Evolutionary conservation across 2,797 vertebrate species (phyloP), one percentile per base, ranked within the genome.

Genomic region (Synaphobranchus kaupii): DNA sequence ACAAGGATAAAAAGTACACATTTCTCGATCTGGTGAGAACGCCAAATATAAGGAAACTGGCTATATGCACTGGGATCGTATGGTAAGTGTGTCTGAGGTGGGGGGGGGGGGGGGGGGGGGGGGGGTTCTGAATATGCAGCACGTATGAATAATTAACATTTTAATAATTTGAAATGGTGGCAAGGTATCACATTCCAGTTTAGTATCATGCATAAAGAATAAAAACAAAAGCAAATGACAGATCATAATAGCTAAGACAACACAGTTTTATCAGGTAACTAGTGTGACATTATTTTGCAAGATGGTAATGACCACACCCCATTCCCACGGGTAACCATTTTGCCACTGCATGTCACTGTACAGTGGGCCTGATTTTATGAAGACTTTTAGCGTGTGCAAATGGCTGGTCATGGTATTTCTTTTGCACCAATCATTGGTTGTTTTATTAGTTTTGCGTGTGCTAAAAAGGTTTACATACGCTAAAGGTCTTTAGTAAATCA

Each of bases 1-100:
- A 88, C 0, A 76, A 88, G 34, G 78, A 85, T 3, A 92, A 44
- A 66, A 97, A 39, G 83, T 97, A 96, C 54, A 96, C 95, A 0
- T 98, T 97, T 90, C 90, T 97, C 25, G 92, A 97, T 83, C 93
- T 98, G n/a, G 90, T 98, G 88, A 97, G 92, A 90, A 98, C 97
- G 0, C 95, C 94, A 0, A 90, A 93, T 50, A 93, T 98, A 89
- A 93, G 97, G 56, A 93, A 71, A 81, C 93, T 97, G 84, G 93
- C 96, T 0, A 60, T 97, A 0, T 93, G 95, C 47, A 94, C 93
- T 4, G 96, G 97, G 39, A 90, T 96, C 22, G 92, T 97, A 84
- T 98, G 97, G 98, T 98, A 85, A 71, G 91, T 91, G 17, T 85
- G 60, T 25, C 71, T 1, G 63, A n/a, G 48, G 34, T 60, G 58